Evolutionary conservation across 2,888 invertebrate genomes (phyloP), one percentile per base, ranked within the genome.

Genomic region (Nymphalis c-album): DNA sequence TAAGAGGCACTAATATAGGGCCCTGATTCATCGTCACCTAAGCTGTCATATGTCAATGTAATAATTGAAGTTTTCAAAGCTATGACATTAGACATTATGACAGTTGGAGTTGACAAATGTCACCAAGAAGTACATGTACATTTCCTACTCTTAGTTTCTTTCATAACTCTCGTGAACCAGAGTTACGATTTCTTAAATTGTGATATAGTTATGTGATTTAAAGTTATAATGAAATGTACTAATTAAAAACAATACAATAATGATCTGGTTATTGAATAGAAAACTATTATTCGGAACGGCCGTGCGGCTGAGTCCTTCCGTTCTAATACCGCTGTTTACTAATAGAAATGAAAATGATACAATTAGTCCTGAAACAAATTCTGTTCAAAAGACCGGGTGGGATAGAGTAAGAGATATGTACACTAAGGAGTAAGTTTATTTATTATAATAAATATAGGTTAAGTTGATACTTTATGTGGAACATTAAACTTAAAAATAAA

Each of bases 371-470:
- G 72, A 79, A 45, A 68, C 72, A 2, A 2, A n/a, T 26, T 46
- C 57, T 26, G 46, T 67, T 5, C 75, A 80, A 18, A 79, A 86
- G 75, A 89, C 89, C 45, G 94, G 94, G 46, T 88, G 89, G 86
- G 92, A 92, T 0, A 84, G 93, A 77, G 82, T 94, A 1, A 90
- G 89, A 75, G 76, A 77, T 72, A 93, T 94, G 89, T 94, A 88
- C 75, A 73, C 75, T 35, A 81, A 71, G 73, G 86, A 89, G 93
- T 93, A 85, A 86, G 91, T 62, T 13, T 16, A 26, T 84, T 47
- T n/a, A 45, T 40, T 58, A 63, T 67, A 67, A 59, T 40, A 68
- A 13, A 50, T 5, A 50, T 4, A 18, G 16, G 13, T 51, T 20
- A 22, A 17, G 18, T 16, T 20, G 8, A 4, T 13, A 10, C 22